Base-by-base conservation (phyloP, 2,888 invertebrate species). In the Dendrolimus houi region DNA sequence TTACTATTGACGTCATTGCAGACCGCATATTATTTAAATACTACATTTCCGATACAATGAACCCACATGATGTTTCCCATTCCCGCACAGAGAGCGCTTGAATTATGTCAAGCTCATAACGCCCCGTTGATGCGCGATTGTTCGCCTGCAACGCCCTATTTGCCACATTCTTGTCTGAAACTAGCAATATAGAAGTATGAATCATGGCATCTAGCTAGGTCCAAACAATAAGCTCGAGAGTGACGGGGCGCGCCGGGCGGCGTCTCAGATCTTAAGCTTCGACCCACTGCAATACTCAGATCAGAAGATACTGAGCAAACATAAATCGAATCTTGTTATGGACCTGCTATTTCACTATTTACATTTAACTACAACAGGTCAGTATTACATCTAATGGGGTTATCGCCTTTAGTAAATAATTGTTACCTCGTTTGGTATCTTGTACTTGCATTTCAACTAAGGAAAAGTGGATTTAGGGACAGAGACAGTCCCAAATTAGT, bases 281-380 rank as follows among this genome's bases (percentile, higher is more conserved):
- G 80, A 77, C 77, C 77, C 69, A 77, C 76, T 77, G 70, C 72
- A 69, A 78, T 77, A 74, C 75, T 63, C 65, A 79, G 83, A 84
- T 85, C 77, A 65, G 67, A 63, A 68, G 79, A 82, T 83, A 81
- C 81, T 82, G 77, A 76, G 80, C 79, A 79, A 71, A 77, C 80
- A 81, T 85, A 87, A 88, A 85, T 86, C 83, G 81, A 79, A 76
- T 79, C 81, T 82, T 75, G 79, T 84, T 85, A 78, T 75, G 76
- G 80, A 81, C 82, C 77, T 81, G 84, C 76, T 77, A 74, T 81
- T 85, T 79, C 75, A 69, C 77, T 80, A 78, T 85, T 84, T 81
- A 78, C 77, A 75, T 79, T 79, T 76, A 78, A 74, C 69, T 75
- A 71, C 72, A 74, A 75, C 74, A 74, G 81, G 83, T 84, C 77